Base-by-base conservation (phyloP, 2,888 invertebrate species). In the Hemithea aestivaria region DNA sequence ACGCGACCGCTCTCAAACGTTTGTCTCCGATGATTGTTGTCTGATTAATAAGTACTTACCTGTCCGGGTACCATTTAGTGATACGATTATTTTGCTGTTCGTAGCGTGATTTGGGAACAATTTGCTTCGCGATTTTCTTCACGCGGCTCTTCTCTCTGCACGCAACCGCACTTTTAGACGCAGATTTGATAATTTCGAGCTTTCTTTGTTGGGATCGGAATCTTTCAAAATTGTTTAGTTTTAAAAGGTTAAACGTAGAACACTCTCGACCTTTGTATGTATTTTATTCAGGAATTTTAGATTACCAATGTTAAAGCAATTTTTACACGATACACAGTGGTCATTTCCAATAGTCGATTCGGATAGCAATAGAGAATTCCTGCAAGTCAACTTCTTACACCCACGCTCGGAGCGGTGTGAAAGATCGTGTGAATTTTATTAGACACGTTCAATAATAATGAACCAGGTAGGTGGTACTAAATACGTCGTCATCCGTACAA, bases 21-120 rank as follows among this genome's bases (percentile, higher is more conserved):
- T 72, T 75, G 75, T 75, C 75, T 73, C 65, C 60, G 66, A 66
- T 74, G 66, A 74, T 75, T 73, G 70, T 75, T 73, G 70, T 68
- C 55, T 63, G 68, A 70, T 70, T 64, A 62, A 66, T 62, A 62
- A 64, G 56, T 65, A 56, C n/a, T n/a, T n/a, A n/a, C 52, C 51
- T 53, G 61, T 56, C 49, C 53, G 7, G 32, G 50, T 45, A 43
- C 41, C 51, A 48, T 52, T 56, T 57, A 56, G 46, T 54, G 58
- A 53, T 62, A 40, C 61, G 58, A 62, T 62, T 66, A 65, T 62
- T 62, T 63, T 56, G 56, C 57, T 62, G 56, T 59, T 60, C 56
- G 58, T 38, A 60, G 66, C 65, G 62, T 70, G 63, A 62, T 66
- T 66, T 61, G 64, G 52, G 62, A 58, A 62, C 66, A 69, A 73